Base-by-base conservation (phyloP, 2,888 invertebrate species). In the Tridacna crocea region DNA sequence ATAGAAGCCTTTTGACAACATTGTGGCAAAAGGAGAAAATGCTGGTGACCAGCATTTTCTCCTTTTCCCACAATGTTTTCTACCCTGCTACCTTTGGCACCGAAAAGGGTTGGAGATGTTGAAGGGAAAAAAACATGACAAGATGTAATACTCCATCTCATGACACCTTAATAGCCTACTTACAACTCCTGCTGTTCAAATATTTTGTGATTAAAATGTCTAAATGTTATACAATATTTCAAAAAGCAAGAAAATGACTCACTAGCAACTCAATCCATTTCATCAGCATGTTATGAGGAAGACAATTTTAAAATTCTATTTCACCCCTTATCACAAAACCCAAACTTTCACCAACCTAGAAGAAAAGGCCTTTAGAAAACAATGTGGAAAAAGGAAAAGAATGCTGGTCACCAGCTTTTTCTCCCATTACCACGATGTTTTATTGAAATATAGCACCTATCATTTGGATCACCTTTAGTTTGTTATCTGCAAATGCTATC, bases 51-150 rank as follows among this genome's bases (percentile, higher is more conserved):
- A 61, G 19, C 55, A 55, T 19, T 55, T 55, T 55, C 10, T 55
- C n/a, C 55, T n/a, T 61, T 61, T 61, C 13, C 24, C 22, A 61
- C 61, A 61, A 61, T 61, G 61, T n/a, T 61, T 61, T 61, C 61
- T 61, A 3, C 0, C 61, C 61, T n/a, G 3, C 10, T 12, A 51
- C 36, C 36, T 36, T 4, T 36, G 36, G 36, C 8, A 8, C 36
- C 8, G 36, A 36, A 2, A 36, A 36, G 36, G 36, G 36, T 36
- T 36, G 36, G 36, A 36, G 36, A 36, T 36, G 36, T 4, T 36
- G 36, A 36, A 8, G 36, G 36, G 8, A 8, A 36, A 36, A 36
- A 36, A 8, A 2, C 2, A 36, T 36, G 36, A n/a, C n/a, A n/a
- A 36, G 36, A 2, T 36, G 36, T 36, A 36, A 36, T 36, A 36